Evolutionary conservation across 2,888 invertebrate genomes (phyloP), one percentile per base, ranked within the genome.

Genomic region (Agrilus biguttatus): DNA sequence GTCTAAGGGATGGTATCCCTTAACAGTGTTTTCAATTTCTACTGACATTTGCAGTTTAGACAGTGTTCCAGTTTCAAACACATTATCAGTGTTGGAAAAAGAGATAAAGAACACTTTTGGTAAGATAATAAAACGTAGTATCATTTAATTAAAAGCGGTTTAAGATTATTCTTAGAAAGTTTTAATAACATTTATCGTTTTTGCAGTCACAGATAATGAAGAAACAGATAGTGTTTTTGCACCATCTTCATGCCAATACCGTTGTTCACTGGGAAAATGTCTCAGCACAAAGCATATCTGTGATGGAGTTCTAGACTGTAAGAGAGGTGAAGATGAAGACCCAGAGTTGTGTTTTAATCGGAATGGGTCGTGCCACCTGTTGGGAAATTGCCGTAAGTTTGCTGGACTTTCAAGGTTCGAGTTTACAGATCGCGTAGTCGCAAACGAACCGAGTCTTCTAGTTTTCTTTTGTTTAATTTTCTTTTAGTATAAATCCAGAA

Each of bases 181-280:
- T 3, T n/a, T 28, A 10, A 6, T 33, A 10, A 46, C 48, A 37
- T 43, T 43, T 38, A 33, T 32, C 19, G 38, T 42, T 33, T 51
- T 50, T 41, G 34, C 45, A 14, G 45, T 53, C 23, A 41, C 10
- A 28, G 28, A 28, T 28, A 10, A 28, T 1, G 10, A 28, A 28
- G 28, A 10, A 28, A 28, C 5, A 28, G 10, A 28, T 4, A 28
- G 10, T 28, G 28, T 28, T 4, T 28, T 28, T 28, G 28, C 28
- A 28, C 28, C 28, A 28, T 10, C 10, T 28, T 28, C 28, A 8
- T 28, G 28, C 10, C 8, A 28, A 28, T 28, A 28, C 5, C 71
- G 83, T 42, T 89, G 88, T 60, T 66, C 72, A 14, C 63, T 82
- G 41, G 88, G 88, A 0, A 62, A 72, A 33, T 88, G 88, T 58